A percentile compares a stretch with the other conserved stretches of the same genome.
These are phyloP conservation scores for Cydia strobilella DNA, from an alignment of 1,140 invertebrate genomes.

Conservation along the genomic window DNA sequence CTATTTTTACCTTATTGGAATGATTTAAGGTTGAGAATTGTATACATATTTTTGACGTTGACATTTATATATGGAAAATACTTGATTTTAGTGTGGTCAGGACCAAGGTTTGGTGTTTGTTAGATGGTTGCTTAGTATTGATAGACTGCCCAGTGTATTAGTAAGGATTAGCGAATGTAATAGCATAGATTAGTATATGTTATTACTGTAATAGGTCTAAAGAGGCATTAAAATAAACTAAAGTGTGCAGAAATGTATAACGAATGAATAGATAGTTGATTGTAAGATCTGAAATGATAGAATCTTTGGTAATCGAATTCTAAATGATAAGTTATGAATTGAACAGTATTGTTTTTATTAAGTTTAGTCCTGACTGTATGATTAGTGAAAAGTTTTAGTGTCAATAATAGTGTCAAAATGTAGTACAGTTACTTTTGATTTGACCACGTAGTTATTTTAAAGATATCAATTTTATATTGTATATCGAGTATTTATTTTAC, in stretches of 20 bases:
- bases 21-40: no score
- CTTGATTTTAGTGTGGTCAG: neutral
- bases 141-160: constrained; percentile 15
- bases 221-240: neutral
- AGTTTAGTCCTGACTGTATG: constrained; percentile 9
- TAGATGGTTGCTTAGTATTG: neutral
- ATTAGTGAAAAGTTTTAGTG: constrained; percentile 17
- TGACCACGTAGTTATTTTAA: neutral
- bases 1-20: no score
- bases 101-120: neutral
- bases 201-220: no score
- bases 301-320: constrained; percentile 28
- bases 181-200: no score
- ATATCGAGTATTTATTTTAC: neutral
- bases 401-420: constrained; percentile 17
- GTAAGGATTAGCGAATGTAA: neutral
- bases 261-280: neutral
- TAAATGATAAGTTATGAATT: constrained; percentile 16
- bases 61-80: neutral
- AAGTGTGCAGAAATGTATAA: neutral
- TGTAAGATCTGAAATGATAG: constrained; percentile 8
- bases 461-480: neutral
- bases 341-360: constrained; percentile 19
- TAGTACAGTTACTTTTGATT: neutral
- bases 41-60: no score